A percentile compares a stretch with the other conserved stretches of the same genome.
phyloP scores from a whole-genome alignment of 2,113 vertebrate species.

The Athene noctua region DNA sequence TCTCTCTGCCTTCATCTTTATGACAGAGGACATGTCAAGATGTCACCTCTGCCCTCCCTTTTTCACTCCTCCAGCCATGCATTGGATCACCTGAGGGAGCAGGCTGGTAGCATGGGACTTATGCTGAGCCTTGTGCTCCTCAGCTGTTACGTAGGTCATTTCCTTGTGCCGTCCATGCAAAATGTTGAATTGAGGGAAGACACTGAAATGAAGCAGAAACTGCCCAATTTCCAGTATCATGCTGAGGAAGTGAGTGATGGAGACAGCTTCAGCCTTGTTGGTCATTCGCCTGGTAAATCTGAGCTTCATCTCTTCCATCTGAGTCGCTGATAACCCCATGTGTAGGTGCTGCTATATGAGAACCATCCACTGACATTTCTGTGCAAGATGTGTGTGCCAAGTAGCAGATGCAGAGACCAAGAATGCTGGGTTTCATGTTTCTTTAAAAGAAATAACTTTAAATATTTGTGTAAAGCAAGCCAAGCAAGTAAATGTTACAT shows the following conservation, averaged over 20 bases:
- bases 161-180: accelerated
- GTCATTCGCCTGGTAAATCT: background rate
- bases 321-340: accelerated
- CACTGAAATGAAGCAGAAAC: background rate
- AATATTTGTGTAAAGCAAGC: background rate
- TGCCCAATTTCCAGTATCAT: background rate
- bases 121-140: background rate
- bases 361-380: background rate
- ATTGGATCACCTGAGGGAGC: background rate
- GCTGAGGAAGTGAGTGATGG: background rate
- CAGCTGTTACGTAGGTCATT: background rate
- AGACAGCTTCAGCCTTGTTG: background rate
- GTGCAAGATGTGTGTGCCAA: background rate
- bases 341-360: background rate
- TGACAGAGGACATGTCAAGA: background rate
- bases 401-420: background rate
- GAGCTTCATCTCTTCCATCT: background rate
- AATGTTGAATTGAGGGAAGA: background rate
- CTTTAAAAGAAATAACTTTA: background rate
- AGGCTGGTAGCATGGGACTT: background rate
- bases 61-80: background rate
- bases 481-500: background rate
- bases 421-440: background rate
- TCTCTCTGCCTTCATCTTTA: background rate
- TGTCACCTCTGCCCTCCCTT: background rate